A percentile compares a stretch with the other conserved stretches of the same genome.
Conservation (phyloP, 2,797 vertebrate genomes). For the Erithacus rubecula region DNA sequence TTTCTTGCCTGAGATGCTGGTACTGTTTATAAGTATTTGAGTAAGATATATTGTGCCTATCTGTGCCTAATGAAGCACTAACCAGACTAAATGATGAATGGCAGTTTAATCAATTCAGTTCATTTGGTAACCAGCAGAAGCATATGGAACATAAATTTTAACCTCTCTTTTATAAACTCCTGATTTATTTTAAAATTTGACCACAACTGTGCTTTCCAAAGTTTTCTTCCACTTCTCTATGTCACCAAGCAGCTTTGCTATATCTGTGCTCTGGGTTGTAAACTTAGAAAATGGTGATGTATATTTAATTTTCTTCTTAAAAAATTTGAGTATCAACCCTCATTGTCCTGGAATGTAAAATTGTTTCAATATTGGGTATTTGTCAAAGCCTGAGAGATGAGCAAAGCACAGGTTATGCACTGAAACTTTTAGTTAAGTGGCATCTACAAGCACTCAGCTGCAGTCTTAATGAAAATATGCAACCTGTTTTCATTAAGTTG, state of each 20-base stretch:
- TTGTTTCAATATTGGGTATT: background rate
- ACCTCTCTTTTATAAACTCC: constrained; percentile 62
- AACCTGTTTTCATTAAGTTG: background rate
- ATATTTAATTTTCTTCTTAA: background rate
- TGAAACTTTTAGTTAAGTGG: background rate
- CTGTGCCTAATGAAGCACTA: constrained; percentile 77
- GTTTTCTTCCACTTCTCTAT: background rate
- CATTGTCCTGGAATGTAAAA: background rate
- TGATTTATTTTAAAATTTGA: constrained; percentile 27
- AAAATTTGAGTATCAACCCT: background rate
- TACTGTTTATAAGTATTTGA: constrained; percentile 63
- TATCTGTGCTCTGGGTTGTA: background rate
- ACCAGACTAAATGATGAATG: constrained; percentile 75
- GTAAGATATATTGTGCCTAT: constrained; percentile 73
- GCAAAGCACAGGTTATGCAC: background rate
- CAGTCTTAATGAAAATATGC: background rate
- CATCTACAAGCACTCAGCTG: background rate
- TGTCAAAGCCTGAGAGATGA: background rate
- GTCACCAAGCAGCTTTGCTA: background rate
- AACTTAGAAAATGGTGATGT: background rate
- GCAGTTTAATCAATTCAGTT: constrained; percentile 74
- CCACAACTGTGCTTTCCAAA: background rate
- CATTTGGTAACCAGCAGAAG: constrained; percentile 64
- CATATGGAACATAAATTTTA: constrained; percentile 72
- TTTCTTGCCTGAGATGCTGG: constrained; percentile 14